Evolutionary conservation across 1,140 invertebrate genomes (phyloP), one percentile per base, ranked within the genome.

Genomic region (Acyrthosiphon pisum): DNA sequence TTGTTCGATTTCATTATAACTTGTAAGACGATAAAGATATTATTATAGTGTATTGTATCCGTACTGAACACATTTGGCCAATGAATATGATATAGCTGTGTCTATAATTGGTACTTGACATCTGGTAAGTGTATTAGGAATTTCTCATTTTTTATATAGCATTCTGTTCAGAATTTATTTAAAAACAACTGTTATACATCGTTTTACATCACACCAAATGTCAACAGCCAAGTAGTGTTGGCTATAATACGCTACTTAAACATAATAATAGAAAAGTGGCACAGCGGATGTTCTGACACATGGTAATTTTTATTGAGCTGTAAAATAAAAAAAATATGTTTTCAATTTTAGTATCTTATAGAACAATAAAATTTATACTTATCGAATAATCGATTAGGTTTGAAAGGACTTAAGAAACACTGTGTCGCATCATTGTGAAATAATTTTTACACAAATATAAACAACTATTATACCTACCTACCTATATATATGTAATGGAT

Each of bases 31-130:
- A 41, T 41, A 26, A 44, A 6, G 30, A 35, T 76, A 76, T n/a
- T 37, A 41, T 37, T 2, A 22, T 84, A 41, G 23, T 44, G 23
- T 26, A 44, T 41, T 26, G 23, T 41, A 41, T 41, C 18, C n/a
- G 18, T 11, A 84, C 22, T 3, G 8, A 41, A 30, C 37, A 23
- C 37, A 41, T 84, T 84, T 84, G 37, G 83, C 41, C 23, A 84
- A 84, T 84, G 22, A 84, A 44, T 84, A 84, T 83, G 37, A 84
- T 84, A 44, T 44, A 41, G 20, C 1, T 37, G 6, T 14, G 6
- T 48, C 84, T 86, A 86, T 86, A 86, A 86, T 86, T 86, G 44
- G 84, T 30, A n/a, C 41, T 86, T 46, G 44, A 46, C 84, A 86
- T 86, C 84, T 86, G 84, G 84, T 44, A 86, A 86, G 44, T 86